Percentiles rank a stretch among this genome's conserved stretches.
Conservation (phyloP, 2,797 vertebrate genomes). For the Pangasius djambal region DNA sequence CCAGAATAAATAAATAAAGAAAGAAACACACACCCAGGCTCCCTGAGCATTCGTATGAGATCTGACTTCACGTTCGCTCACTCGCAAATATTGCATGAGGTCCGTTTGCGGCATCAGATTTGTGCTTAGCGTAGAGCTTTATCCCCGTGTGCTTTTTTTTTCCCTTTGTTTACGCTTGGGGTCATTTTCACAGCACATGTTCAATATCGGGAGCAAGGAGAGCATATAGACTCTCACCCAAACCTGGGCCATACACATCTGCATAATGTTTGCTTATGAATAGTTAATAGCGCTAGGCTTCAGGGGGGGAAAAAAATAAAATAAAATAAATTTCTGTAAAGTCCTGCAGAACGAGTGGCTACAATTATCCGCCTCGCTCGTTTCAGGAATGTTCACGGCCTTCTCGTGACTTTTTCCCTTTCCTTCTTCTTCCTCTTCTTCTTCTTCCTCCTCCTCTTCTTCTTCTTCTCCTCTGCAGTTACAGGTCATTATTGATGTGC, state of each 20-base stretch:
- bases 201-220: slow-evolving; percentile 30
- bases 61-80: background rate
- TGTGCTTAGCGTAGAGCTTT: slow-evolving; percentile 19
- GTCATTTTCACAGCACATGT: slow-evolving; percentile 44
- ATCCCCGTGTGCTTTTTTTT: background rate
- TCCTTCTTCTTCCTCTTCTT: too few species aligned
- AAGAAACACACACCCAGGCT: background rate
- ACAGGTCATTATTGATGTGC: slow-evolving; percentile 51
- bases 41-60: slow-evolving; percentile 7
- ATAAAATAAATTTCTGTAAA: slow-evolving; percentile 1
- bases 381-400: background rate
- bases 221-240: background rate
- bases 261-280: slow-evolving; percentile 43
- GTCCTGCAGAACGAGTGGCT: slow-evolving; percentile 21
- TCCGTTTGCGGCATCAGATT: slow-evolving; percentile 13
- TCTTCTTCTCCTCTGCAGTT: background rate
- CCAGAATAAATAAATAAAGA: background rate
- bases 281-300: slow-evolving; percentile 33
- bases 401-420: background rate
- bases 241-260: slow-evolving; percentile 19
- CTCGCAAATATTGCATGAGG: background rate
- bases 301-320: background rate
- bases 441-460: too few species aligned
- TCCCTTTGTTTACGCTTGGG: slow-evolving; percentile 35
- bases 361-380: slow-evolving; percentile 26